phyloP scores from a whole-genome alignment of 2,113 vertebrate species.

The Mohoua ochrocephala region DNA sequence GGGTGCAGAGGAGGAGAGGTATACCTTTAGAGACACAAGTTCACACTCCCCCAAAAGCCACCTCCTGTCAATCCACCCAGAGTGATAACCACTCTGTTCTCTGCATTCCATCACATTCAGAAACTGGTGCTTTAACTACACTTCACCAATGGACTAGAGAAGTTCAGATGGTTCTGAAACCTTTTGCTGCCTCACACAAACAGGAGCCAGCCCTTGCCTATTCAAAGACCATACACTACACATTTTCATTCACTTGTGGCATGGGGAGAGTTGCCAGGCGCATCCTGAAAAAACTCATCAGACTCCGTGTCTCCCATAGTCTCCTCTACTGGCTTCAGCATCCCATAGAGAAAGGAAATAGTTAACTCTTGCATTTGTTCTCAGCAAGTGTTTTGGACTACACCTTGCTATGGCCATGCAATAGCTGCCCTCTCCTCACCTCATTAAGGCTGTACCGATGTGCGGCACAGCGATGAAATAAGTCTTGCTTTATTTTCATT shows the following conservation, averaged over 20 bases:
- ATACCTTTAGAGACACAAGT: neutral
- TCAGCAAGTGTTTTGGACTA: conserved; percentile 17
- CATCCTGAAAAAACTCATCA: neutral
- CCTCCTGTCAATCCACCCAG: neutral
- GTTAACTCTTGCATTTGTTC: conserved; percentile 49
- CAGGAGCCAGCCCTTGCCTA: neutral
- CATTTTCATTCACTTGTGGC: neutral
- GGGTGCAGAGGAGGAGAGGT: neutral
- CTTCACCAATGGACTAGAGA: neutral
- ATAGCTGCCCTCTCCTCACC: conserved; percentile 49
- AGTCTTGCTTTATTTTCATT: conserved; percentile 63
- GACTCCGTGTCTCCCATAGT: accelerated
- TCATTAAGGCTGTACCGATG: conserved; percentile 60
- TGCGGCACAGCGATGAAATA: conserved; percentile 21
- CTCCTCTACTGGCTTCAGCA: neutral
- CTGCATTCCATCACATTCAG: neutral
- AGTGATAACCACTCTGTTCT: accelerated
- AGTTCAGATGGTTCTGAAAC: neutral
- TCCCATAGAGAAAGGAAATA: neutral
- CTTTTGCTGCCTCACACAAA: neutral
- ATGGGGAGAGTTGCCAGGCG: neutral
- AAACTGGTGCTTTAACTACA: neutral
- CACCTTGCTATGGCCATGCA: conserved; percentile 32
- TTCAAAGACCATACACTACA: neutral
- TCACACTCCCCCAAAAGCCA: neutral